Evolutionary conservation across 2,797 vertebrate species (phyloP), one percentile per base, ranked within the genome.

Genomic region (Acanthornis magna): DNA sequence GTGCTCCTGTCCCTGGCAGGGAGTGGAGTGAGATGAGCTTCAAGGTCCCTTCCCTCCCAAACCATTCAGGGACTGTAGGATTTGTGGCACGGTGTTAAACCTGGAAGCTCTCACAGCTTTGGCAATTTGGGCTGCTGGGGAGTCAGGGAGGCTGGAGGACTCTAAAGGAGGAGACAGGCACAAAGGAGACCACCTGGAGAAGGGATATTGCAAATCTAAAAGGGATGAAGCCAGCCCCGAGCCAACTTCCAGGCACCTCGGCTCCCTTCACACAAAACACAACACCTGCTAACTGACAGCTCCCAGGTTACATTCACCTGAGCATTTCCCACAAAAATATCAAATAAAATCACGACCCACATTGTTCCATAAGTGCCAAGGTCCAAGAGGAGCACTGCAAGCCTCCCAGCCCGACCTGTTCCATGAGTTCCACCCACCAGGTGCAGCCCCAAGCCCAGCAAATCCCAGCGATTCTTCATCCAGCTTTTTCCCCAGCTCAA

Each of bases 301-400:
- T 72, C 73, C 34, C 42, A 45, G 32, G 4, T 50, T 9, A 22
- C 12, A 15, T 0, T 4, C 26, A 7, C 36, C 3, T 3, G 11
- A 40, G 25, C 8, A 13, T 21, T 61, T 63, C 42, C 62, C 58
- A 63, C 43, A 16, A n/a, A 68, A 89, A 25, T 4, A 20, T 12
- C 22, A 19, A 82, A 76, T 36, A 22, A 76, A 71, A 22, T 30
- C 40, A 32, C 16, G 1, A 22, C 27, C 6, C 26, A 11, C 5
- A 2, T 5, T 34, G 51, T 26, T 55, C n/a, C 5, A 0, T 5
- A 21, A 71, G 34, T 12, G 22, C 27, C 54, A 57, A 57, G 43
- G 82, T 43, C 62, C 54, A 57, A 50, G 47, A 14, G 40, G n/a
- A 88, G 25, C 53, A 12, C 2, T 8, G 6, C 23, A 26, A 93